Percentiles rank a stretch among this genome's conserved stretches.
Evolutionary conservation across 92 coral and sea anemone species (phyloP).

Genomic region (Zoanthus solanderi): DNA sequence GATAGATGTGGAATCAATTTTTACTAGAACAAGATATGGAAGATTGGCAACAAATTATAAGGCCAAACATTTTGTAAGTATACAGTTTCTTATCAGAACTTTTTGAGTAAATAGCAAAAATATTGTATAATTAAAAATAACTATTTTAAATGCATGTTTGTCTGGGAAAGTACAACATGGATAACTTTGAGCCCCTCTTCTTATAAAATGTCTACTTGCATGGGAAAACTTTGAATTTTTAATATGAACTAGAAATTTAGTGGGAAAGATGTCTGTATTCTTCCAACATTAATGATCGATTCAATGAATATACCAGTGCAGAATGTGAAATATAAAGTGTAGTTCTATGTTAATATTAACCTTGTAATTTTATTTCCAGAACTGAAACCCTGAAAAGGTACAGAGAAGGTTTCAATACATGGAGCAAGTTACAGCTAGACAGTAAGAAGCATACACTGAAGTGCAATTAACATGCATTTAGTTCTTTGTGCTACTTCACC

Average conservation of each 20-base stretch:
- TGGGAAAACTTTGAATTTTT: constrained; percentile 1
- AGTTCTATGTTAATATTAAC: constrained; percentile 1
- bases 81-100: constrained; percentile 2
- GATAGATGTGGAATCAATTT: not conserved
- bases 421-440: constrained; percentile 5
- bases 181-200: not conserved
- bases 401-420: constrained; percentile 3
- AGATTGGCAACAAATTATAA: constrained; percentile 1
- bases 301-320: constrained; percentile 3
- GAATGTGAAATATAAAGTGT: not conserved
- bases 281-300: constrained; percentile 2
- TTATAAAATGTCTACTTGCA: constrained; percentile 1
- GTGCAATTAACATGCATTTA: not conserved
- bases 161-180: constrained; percentile 4
- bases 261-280: constrained; percentile 3
- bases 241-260: constrained; percentile 1
- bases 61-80: not conserved
- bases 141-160: not conserved
- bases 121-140: not conserved
- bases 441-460: constrained; percentile 3
- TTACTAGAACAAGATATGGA: not conserved
- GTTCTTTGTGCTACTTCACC: not conserved
- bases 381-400: constrained; percentile 3
- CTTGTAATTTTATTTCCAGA: constrained; percentile 1
- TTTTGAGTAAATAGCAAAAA: constrained; percentile 1